A percentile compares a stretch with the other conserved stretches of the same genome.
These are phyloP conservation scores for Gobiocypris rarus DNA, from an alignment of 2,113 vertebrate genomes.

Conservation along the genomic window DNA sequence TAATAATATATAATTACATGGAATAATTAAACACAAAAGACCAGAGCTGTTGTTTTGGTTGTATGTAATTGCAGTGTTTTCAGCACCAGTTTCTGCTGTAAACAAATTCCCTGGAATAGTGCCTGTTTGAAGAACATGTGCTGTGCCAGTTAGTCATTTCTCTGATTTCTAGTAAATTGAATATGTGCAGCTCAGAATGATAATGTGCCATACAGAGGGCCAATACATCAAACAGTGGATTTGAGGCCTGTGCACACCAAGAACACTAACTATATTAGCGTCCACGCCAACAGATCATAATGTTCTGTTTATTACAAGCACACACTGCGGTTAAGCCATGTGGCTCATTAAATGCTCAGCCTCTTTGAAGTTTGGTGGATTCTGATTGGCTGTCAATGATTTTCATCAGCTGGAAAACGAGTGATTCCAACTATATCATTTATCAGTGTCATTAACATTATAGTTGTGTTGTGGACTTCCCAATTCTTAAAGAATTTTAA, in stretches of 20 bases:
- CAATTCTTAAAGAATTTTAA: no score
- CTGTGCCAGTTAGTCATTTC: slow-evolving; percentile 12
- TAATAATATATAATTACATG: neutral
- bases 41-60: neutral
- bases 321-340: no score
- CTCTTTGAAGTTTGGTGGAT: no score
- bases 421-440: no score
- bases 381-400: no score
- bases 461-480: no score
- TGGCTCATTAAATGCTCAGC: no score
- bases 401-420: no score
- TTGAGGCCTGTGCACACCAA: neutral
- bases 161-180: slow-evolving; percentile 33
- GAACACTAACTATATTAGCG: no score
- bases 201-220: neutral
- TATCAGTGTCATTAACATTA: no score
- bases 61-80: slow-evolving; percentile 3
- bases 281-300: no score
- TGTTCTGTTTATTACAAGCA: no score
- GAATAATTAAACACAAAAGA: neutral
- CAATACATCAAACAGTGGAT: neutral
- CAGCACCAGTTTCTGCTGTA: neutral
- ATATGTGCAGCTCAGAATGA: slow-evolving; percentile 22
- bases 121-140: slow-evolving; percentile 3
- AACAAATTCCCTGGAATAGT: neutral